Percentiles rank a stretch among this genome's conserved stretches.
Evolutionary conservation across 2,113 vertebrate genomes (phyloP).

Genomic region (Myotis lucifugus): DNA sequence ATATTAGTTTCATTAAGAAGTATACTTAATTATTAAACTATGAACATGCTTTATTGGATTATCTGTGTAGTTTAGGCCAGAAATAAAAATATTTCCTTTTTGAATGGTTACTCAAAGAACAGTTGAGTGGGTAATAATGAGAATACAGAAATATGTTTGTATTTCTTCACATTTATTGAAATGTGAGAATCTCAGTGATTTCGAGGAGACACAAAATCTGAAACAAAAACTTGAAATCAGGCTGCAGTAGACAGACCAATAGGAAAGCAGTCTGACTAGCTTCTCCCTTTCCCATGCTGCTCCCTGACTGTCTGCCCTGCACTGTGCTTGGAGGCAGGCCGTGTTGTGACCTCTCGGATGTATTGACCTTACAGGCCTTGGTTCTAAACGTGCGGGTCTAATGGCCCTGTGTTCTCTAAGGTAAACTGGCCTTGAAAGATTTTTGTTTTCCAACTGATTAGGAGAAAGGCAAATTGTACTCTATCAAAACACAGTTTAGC

Average conservation of each 20-base stretch:
- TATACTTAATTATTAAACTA: background rate
- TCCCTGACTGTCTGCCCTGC: background rate
- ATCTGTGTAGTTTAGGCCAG: background rate
- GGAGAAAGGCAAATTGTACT: conserved; percentile 49
- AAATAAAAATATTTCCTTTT: conserved; percentile 27
- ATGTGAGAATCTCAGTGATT: background rate
- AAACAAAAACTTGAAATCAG: conserved; percentile 18
- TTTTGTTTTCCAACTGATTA: conserved; percentile 43
- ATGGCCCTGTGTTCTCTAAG: background rate
- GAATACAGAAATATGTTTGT: background rate
- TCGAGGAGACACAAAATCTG: background rate
- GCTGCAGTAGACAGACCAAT: background rate
- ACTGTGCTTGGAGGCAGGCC: background rate
- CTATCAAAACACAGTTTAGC: conserved; percentile 27
- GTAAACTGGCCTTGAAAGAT: conserved; percentile 13
- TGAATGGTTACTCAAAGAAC: background rate
- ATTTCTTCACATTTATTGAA: conserved; percentile 36
- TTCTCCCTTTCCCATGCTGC: background rate
- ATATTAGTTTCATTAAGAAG: background rate
- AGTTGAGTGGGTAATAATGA: background rate
- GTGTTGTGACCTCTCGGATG: background rate
- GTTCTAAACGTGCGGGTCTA: background rate
- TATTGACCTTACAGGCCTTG: background rate
- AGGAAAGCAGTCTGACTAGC: background rate
- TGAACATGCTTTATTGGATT: background rate